Conservation (phyloP, 2,797 vertebrate genomes). For the Taeniopygia guttata region DNA sequence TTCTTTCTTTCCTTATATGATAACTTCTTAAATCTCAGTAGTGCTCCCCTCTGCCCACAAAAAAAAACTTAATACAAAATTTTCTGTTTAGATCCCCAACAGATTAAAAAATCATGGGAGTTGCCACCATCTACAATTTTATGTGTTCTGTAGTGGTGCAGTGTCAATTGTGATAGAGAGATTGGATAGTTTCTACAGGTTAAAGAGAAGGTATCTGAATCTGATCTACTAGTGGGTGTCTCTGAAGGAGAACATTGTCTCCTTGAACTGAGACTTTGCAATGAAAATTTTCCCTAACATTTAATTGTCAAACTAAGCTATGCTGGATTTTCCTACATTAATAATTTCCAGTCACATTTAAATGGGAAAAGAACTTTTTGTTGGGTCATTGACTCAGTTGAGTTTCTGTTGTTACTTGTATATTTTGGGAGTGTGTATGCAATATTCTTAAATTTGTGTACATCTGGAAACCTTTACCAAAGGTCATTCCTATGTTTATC, state of each 20-base stretch:
- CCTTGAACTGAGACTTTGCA: neutral
- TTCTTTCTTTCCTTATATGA: neutral
- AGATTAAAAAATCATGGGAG: neutral
- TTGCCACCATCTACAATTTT: neutral
- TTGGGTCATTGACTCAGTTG: neutral
- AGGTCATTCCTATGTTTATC: neutral
- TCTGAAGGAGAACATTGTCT: neutral
- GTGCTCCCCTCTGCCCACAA: neutral
- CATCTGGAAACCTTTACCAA: neutral
- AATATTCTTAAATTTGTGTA: neutral
- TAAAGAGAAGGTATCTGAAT: neutral
- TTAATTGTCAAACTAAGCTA: neutral
- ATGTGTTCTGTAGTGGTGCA: neutral
- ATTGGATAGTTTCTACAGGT: neutral
- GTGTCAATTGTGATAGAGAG: neutral
- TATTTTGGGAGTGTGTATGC: neutral
- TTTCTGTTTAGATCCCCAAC: neutral
- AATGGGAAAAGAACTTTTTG: neutral
- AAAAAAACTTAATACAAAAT: neutral
- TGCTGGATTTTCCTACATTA: neutral
- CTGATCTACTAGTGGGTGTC: neutral
- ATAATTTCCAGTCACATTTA: neutral
- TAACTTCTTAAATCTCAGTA: neutral
- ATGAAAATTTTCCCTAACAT: neutral
- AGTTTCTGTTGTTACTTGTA: neutral